Percentiles rank a stretch among this genome's conserved stretches.
Evolutionary conservation across 1,140 invertebrate genomes (phyloP).

Genomic region (Chymomyza costata): DNA sequence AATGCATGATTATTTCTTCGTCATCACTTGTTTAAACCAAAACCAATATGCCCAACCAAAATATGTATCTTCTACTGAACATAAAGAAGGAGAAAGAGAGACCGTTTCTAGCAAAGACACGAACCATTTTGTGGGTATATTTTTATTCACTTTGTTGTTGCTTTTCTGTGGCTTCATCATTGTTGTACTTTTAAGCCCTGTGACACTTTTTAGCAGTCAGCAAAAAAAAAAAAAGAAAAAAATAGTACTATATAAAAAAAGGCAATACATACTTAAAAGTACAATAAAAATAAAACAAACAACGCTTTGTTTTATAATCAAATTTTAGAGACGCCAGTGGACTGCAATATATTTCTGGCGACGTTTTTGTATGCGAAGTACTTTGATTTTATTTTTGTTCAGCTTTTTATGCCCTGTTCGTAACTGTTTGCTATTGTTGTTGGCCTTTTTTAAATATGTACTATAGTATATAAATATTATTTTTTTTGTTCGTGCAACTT

Average conservation of each 20-base stretch:
- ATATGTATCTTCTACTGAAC: no score
- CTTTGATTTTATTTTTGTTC: conserved; percentile 19
- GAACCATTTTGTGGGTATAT: conserved; percentile 8
- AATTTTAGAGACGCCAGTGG: conserved; percentile 34
- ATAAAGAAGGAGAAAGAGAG: no score
- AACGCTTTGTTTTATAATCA: conserved; percentile 36
- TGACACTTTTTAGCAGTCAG: conserved; percentile 33
- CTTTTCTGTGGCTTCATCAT: conserved; percentile 50
- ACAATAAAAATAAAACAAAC: conserved; percentile 13
- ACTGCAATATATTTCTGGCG: conserved; percentile 12
- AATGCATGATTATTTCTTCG: no score
- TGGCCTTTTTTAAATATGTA: conserved; percentile 25
- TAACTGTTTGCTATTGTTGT: conserved; percentile 8
- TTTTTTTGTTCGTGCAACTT: conserved; percentile 17
- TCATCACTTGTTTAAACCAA: no score
- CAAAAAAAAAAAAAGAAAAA: conserved; percentile 11
- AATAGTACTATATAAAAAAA: neutral
- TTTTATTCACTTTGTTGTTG: conserved; percentile 37
- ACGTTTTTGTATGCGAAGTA: conserved; percentile 19
- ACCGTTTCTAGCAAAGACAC: conserved; percentile 22
- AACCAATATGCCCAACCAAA: no score
- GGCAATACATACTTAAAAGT: neutral
- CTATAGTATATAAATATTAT: conserved; percentile 52
- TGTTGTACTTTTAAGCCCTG: conserved; percentile 25
- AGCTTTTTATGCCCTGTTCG: conserved; percentile 2